Conservation (phyloP, 2,113 vertebrate species). For the Microcebus jonahi region DNA sequence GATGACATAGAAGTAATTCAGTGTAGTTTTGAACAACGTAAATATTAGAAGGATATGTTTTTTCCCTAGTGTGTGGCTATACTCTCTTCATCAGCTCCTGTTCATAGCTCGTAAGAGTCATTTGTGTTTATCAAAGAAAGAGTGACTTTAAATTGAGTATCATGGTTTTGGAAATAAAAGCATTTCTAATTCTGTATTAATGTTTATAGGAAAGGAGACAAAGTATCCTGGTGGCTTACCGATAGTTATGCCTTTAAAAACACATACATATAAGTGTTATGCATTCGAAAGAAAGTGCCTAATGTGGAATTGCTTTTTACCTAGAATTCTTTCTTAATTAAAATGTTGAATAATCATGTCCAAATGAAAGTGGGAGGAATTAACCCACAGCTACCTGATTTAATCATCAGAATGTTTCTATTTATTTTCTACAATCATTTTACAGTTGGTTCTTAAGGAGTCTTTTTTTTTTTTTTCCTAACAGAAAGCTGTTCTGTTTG, state of each 20-base stretch:
- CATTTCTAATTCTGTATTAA: conserved; percentile 12
- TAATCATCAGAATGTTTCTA: conserved; percentile 55
- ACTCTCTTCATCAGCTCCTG: background rate
- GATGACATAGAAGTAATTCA: conserved; percentile 1
- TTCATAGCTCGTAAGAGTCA: conserved; percentile 6
- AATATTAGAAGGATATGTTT: conserved; percentile 12
- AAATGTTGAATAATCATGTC: conserved; percentile 55
- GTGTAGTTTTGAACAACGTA: conserved; percentile 11
- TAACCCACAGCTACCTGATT: conserved; percentile 36
- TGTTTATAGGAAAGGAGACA: background rate
- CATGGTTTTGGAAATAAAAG: background rate
- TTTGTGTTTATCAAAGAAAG: conserved; percentile 46
- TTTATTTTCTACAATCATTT: conserved; percentile 48
- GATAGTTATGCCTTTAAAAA: conserved; percentile 4
- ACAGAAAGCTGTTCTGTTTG: background rate
- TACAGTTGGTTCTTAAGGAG: conserved; percentile 36
- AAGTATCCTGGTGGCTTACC: background rate
- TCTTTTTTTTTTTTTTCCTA: background rate
- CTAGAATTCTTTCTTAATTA: conserved; percentile 43
- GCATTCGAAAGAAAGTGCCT: conserved; percentile 23
- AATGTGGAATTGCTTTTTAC: conserved; percentile 2
- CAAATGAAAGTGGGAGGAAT: conserved; percentile 41
- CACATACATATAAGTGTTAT: background rate
- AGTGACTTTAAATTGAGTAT: background rate
- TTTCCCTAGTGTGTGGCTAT: background rate